A percentile compares a stretch with the other conserved stretches of the same genome.
Evolutionary conservation across 2,797 vertebrate genomes (phyloP).

Genomic region (Sebastes steindachneri): DNA sequence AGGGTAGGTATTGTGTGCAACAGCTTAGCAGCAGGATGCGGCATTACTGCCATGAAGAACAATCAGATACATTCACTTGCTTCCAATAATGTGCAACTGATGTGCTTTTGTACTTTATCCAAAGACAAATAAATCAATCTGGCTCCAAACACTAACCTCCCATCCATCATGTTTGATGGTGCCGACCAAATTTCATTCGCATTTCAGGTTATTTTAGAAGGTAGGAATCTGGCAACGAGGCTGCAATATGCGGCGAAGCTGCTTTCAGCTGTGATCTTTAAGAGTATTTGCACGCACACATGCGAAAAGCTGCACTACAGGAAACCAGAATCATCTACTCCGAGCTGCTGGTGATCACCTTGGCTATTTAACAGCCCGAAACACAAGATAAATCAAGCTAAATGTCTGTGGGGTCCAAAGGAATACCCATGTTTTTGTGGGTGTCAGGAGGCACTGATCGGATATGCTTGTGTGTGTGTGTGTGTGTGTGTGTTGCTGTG

Average conservation of each 20-base stretch:
- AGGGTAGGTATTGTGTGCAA: slow-evolving; percentile 16
- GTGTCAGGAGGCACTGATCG: slow-evolving; percentile 49
- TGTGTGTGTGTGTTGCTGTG: not conserved
- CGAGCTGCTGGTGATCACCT: slow-evolving; percentile 45
- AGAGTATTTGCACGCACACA: slow-evolving; percentile 27
- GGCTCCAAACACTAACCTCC: slow-evolving; percentile 13
- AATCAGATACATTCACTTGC: slow-evolving; percentile 36
- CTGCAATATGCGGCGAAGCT: not conserved
- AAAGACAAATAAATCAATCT: slow-evolving; percentile 48
- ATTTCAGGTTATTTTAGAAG: slow-evolving; percentile 50
- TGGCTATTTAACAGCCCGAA: slow-evolving; percentile 22
- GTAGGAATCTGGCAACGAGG: slow-evolving; percentile 8
- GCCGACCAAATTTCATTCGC: slow-evolving; percentile 31
- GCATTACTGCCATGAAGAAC: slow-evolving; percentile 35
- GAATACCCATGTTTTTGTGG: slow-evolving; percentile 54
- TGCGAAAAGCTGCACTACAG: slow-evolving; percentile 39
- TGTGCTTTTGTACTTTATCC: slow-evolving; percentile 22
- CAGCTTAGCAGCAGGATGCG: slow-evolving; percentile 47
- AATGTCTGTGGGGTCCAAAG: slow-evolving; percentile 42
- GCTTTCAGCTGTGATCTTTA: slow-evolving; percentile 35
- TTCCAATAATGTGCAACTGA: slow-evolving; percentile 27
- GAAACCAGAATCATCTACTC: slow-evolving; percentile 58
- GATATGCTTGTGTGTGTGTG: not conserved
- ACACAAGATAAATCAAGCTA: slow-evolving; percentile 65
- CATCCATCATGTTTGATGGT: slow-evolving; percentile 52